Conservation (phyloP, 1,140 invertebrate genomes). For the Camponotus floridanus region DNA sequence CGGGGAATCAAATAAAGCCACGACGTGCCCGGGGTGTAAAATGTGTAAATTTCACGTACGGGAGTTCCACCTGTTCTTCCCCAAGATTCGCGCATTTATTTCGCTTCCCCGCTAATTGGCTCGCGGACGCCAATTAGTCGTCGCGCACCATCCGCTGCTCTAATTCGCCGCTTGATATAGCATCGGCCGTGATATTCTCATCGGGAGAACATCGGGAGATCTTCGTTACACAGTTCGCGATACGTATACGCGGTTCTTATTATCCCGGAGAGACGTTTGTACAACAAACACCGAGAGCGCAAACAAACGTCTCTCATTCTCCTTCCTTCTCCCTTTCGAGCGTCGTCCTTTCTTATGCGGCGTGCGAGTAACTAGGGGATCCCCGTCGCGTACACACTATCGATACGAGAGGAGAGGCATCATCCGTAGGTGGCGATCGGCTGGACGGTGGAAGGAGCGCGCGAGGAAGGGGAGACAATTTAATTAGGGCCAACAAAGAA, state of each 20-base stretch:
- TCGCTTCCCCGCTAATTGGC: slow-evolving; percentile 18
- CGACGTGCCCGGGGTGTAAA: not conserved
- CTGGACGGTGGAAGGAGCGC: slow-evolving; percentile 38
- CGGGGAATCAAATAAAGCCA: not conserved
- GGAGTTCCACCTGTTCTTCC: not conserved
- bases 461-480: slow-evolving; percentile 54
- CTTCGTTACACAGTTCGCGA: not conserved
- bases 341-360: slow-evolving; percentile 37
- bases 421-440: slow-evolving; percentile 45
- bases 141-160: not conserved
- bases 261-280: not conserved
- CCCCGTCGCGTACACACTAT: slow-evolving; percentile 13
- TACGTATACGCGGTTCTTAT: not conserved
- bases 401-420: slow-evolving; percentile 21
- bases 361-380: slow-evolving; percentile 28
- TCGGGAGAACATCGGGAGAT: not conserved
- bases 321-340: not conserved
- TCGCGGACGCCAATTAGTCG: not conserved
- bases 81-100: not conserved
- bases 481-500: slow-evolving; percentile 72
- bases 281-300: not conserved
- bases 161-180: not conserved
- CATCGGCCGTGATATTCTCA: not conserved
- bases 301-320: slow-evolving; percentile 8
- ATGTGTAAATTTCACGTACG: not conserved